A percentile compares a stretch with the other conserved stretches of the same genome.
Evolutionary conservation across 2,888 invertebrate genomes (phyloP).

Genomic region (Tetanocera ferruginea): DNA sequence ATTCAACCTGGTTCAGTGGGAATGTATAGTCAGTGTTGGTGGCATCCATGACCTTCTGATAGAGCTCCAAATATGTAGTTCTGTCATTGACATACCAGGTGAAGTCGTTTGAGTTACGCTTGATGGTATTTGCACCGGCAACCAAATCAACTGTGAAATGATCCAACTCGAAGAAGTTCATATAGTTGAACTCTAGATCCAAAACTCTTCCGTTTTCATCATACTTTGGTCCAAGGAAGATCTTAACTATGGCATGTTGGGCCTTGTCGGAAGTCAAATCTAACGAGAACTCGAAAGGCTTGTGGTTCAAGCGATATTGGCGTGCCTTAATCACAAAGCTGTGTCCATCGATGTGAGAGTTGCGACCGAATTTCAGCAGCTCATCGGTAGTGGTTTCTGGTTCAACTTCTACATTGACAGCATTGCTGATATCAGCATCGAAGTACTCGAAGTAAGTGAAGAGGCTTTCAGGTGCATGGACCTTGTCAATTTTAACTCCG

Average conservation of each 20-base stretch:
- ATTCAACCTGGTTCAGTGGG: constrained; percentile 70
- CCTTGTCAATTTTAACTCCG: constrained; percentile 76
- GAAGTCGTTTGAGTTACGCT: constrained; percentile 76
- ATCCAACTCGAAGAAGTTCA: constrained; percentile 78
- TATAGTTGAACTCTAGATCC: constrained; percentile 74
- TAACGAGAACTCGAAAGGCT: constrained; percentile 75
- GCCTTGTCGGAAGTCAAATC: constrained; percentile 74
- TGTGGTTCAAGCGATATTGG: constrained; percentile 77
- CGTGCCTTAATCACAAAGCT: constrained; percentile 73
- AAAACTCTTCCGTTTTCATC: constrained; percentile 73
- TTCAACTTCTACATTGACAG: constrained; percentile 68
- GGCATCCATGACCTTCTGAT: constrained; percentile 71
- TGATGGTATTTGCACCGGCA: constrained; percentile 72
- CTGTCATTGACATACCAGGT: constrained; percentile 77
- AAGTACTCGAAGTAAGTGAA: constrained; percentile 80
- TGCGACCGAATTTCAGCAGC: constrained; percentile 61
- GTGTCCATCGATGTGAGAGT: constrained; percentile 59
- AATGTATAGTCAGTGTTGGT: constrained; percentile 70
- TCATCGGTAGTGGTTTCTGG: constrained; percentile 63
- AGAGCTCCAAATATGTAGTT: constrained; percentile 68
- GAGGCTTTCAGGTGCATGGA: constrained; percentile 75
- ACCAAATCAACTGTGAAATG: constrained; percentile 76
- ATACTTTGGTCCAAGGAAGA: constrained; percentile 80
- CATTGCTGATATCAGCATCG: constrained; percentile 74
- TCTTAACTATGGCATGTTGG: constrained; percentile 75